These are phyloP conservation scores for Speoplatyrhinus poulsoni DNA, from an alignment of 2,113 vertebrate species.

Conservation along the genomic window DNA sequence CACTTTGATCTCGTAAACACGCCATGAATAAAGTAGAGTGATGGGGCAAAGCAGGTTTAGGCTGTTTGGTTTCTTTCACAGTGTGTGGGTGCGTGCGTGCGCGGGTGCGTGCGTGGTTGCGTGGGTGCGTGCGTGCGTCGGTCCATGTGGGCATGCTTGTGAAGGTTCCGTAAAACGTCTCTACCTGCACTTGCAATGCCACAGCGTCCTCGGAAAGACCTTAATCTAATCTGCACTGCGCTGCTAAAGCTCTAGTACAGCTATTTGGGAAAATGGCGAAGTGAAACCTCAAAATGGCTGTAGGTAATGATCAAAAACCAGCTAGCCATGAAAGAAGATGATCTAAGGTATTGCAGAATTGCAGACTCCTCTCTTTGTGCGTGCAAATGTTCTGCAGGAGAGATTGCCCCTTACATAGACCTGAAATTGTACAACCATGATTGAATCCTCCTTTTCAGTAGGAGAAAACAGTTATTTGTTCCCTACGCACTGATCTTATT, in stretches of 20 bases:
- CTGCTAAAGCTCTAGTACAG: not conserved
- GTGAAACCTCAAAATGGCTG: constrained; percentile 19
- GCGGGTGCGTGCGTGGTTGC: not conserved
- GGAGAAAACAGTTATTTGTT: constrained; percentile 38
- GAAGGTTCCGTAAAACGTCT: constrained; percentile 42
- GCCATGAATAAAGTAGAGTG: no score
- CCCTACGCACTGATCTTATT: constrained; percentile 35
- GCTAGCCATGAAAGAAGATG: constrained; percentile 12
- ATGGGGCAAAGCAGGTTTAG: no score
- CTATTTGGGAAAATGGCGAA: constrained; percentile 19
- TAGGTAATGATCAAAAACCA: constrained; percentile 1
- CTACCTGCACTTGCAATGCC: constrained; percentile 34
- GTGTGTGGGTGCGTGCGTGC: not conserved
- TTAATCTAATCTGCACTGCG: constrained; percentile 9
- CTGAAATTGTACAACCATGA: constrained; percentile 11
- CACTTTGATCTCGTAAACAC: no score
- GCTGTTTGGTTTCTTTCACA: not conserved
- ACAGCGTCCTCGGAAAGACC: constrained; percentile 14
- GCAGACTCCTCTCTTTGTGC: constrained; percentile 16
- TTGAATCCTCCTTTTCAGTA: constrained; percentile 6
- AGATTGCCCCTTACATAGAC: constrained; percentile 25
- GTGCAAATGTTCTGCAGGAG: constrained; percentile 12
- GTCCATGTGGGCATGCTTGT: constrained; percentile 3
- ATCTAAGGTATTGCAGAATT: not conserved
- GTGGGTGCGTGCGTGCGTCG: constrained; percentile 13